Conservation (phyloP, 2,888 invertebrate species). For the Vanessa cardui region DNA sequence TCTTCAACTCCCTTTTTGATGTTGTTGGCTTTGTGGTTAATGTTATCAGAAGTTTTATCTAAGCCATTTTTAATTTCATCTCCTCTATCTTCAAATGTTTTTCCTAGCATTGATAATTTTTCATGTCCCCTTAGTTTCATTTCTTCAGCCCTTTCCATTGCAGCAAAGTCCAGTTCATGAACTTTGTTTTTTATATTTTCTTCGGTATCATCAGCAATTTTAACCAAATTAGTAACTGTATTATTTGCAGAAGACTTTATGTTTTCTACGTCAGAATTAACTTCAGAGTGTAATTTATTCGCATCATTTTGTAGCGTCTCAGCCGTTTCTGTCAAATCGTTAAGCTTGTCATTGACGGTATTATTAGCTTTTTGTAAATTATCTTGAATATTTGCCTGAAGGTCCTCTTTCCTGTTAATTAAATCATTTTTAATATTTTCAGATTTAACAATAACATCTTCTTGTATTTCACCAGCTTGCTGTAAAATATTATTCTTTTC, state of each 20-base stretch:
- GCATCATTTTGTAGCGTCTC: conserved; percentile 54
- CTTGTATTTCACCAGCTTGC: conserved; percentile 54
- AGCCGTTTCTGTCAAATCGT: conserved; percentile 54
- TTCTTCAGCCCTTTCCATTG: conserved; percentile 68
- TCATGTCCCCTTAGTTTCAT: conserved; percentile 58
- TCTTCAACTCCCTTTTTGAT: conserved; percentile 56
- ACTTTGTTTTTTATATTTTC: conserved; percentile 67
- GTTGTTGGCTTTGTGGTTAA: conserved; percentile 58
- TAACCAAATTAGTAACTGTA: conserved; percentile 61
- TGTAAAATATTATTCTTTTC: conserved; percentile 68
- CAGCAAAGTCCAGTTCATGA: conserved; percentile 65
- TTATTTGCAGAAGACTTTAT: conserved; percentile 56
- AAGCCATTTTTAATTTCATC: conserved; percentile 57
- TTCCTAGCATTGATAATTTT: conserved; percentile 54
- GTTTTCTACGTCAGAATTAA: conserved; percentile 53
- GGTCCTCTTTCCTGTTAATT: conserved; percentile 53
- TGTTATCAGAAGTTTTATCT: conserved; percentile 56
- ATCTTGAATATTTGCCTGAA: conserved; percentile 53
- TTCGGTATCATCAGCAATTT: conserved; percentile 60
- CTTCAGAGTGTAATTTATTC: conserved; percentile 52
- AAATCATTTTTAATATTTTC: conserved; percentile 54
- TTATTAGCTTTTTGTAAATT: conserved; percentile 51
- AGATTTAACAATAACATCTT: conserved; percentile 56
- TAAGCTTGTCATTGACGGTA: conserved; percentile 51
- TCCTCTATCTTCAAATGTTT: conserved; percentile 55